phyloP scores from a whole-genome alignment of 1,140 invertebrate genomes.

The Gryllus bimaculatus region DNA sequence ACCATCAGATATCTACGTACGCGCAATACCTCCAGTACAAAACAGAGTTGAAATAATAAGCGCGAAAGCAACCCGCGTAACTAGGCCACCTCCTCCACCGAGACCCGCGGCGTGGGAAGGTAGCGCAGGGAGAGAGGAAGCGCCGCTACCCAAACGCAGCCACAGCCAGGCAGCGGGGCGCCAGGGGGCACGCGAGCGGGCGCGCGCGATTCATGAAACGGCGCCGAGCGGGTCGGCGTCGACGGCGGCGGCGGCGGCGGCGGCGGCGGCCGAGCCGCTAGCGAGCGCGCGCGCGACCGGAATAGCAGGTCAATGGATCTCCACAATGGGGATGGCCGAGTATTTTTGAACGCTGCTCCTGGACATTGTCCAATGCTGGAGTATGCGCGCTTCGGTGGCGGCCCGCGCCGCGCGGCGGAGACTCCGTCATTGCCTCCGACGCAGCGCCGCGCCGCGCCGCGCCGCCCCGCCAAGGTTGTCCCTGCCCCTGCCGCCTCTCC shows the following conservation, averaged over 20 bases:
- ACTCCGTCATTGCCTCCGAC: neutral
- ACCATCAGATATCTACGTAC: no score
- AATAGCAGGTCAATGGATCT: slow-evolving; percentile 4
- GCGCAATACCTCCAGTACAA: no score
- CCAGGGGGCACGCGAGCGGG: no score
- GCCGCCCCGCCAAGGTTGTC: neutral
- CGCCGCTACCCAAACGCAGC: no score
- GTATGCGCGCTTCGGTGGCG: neutral
- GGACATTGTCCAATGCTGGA: slow-evolving; percentile 3
- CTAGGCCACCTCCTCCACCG: no score
- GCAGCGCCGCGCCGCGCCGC: neutral
- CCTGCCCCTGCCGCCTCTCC: neutral
- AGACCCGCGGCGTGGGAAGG: no score
- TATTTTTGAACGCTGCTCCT: neutral
- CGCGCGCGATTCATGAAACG: neutral
- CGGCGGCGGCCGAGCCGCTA: neutral
- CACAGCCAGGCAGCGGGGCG: no score
- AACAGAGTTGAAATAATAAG: no score
- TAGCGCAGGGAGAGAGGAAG: no score
- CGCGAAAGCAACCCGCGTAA: no score
- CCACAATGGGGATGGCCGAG: neutral
- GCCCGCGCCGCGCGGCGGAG: neutral
- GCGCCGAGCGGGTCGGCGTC: no score
- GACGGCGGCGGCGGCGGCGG: no score
- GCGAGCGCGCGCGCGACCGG: neutral